Base-by-base conservation (phyloP, 2,797 vertebrate genomes). In the Naso thynnoides region DNA sequence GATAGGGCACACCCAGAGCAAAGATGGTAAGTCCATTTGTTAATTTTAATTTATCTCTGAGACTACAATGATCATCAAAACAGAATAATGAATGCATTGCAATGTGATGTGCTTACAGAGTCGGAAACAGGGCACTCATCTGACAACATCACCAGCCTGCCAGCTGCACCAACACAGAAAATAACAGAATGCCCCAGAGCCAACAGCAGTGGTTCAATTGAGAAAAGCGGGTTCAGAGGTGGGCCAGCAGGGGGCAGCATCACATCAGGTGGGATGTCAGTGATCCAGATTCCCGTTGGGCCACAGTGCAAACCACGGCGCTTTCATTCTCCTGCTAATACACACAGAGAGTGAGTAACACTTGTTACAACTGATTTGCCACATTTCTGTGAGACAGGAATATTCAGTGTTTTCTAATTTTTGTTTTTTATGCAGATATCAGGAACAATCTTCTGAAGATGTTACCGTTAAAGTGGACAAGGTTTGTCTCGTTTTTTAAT, bases 141-240 rank as follows among this genome's bases (percentile, higher is more conserved):
- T 26, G 86, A 91, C 33, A 93, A 88, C 66, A 88, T 56, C 9
- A 84, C 84, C 44, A 90, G 86, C 27, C 91, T 81, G 0, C 50
- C 78, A 36, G 68, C 86, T 61, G 91, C 92, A 77, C 62, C 92
- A 33, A 70, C 84, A 3, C 94, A 94, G 74, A 94, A 76, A 73
- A 91, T 89, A 0, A 86, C 84, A 1, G 93, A 92, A 0, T 73
- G 83, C 10, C 78, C 94, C 2, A 58, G 88, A 52, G 83, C 95
- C 10, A 86, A 94, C 38, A 86, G 88, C 78, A 92, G 91, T 5
- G 83, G 93, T n/a, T 91, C 92, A 0, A 59, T 83, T 0, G 95
- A 96, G 42, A 93, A 91, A 31, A 77, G 47, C 2, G 85, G 49
- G 60, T 58, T 49, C 8, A 70, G 63, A 14, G 21, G 29, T 14